Evolutionary conservation across 2,113 vertebrate genomes (phyloP).

Genomic region (Gymnobelideus leadbeateri): DNA sequence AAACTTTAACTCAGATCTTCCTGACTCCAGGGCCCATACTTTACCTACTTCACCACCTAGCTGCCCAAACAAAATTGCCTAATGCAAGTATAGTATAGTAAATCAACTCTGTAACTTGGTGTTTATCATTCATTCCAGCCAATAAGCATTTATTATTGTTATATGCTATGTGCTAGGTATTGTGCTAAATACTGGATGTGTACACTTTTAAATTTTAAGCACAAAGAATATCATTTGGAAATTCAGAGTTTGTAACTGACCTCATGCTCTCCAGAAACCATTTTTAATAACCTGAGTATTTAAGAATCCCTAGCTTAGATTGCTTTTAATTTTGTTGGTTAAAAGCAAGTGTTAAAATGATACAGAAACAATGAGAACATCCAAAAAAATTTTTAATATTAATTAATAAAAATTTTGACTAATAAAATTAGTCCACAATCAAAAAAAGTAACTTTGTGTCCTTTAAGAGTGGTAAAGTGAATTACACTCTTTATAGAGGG

Average conservation of each 20-base stretch:
- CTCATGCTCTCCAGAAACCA: not conserved
- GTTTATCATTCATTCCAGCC: not conserved
- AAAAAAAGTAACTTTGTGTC: not conserved
- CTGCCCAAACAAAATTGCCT: not conserved
- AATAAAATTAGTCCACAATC: not conserved
- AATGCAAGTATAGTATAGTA: not conserved
- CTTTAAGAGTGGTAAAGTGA: not conserved
- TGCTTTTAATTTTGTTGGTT: not conserved
- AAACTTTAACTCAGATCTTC: not conserved
- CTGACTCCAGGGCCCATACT: not conserved
- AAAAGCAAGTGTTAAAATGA: not conserved
- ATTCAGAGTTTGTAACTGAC: not conserved
- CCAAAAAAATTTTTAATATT: not conserved
- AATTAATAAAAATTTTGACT: not conserved
- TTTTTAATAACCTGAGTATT: not conserved
- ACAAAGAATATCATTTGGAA: not conserved
- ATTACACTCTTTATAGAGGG: too few relatives aligned
- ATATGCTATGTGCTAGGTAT: not conserved
- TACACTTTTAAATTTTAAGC: not conserved
- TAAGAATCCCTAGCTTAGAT: not conserved
- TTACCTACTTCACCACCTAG: not conserved
- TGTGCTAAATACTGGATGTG: not conserved
- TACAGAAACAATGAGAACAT: not conserved
- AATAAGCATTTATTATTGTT: not conserved
- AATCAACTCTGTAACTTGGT: not conserved